Conservation (phyloP, 1,140 invertebrate species). For the Steinernema feltiae region DNA sequence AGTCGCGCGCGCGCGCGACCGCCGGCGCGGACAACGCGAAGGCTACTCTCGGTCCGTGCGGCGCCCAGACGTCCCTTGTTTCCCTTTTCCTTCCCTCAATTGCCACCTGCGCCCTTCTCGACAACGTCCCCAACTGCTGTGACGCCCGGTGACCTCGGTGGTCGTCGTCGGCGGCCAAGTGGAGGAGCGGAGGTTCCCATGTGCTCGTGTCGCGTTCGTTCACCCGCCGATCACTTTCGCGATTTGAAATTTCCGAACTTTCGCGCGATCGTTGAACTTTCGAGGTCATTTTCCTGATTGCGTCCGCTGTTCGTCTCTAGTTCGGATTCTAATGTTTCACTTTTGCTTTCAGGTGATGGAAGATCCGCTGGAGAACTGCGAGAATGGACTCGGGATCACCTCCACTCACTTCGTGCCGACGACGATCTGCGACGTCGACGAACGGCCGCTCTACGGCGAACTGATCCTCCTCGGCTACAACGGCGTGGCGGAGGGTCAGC, state of each 20-base stretch:
- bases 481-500: background rate
- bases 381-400: background rate
- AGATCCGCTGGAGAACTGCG: background rate
- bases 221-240: background rate
- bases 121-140: background rate
- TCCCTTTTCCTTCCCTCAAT: conserved; percentile 4
- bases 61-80: background rate
- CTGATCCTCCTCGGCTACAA: conserved; percentile 7
- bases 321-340: too few relatives aligned
- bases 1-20: background rate
- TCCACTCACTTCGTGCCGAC: background rate
- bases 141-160: too few relatives aligned
- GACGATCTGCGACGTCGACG: conserved; percentile 6
- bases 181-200: background rate
- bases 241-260: background rate
- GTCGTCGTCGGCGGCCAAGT: too few relatives aligned
- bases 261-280: too few relatives aligned
- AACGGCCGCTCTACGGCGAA: conserved; percentile 5
- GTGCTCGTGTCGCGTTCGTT: background rate
- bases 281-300: too few relatives aligned
- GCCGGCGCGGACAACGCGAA: background rate
- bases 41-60: background rate
- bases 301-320: background rate
- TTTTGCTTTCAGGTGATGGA: background rate
- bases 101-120: background rate